Evolutionary conservation across 37 sponge, comb jelly and placozoan species (phyloP).

Genomic region (Ianthella basta): DNA sequence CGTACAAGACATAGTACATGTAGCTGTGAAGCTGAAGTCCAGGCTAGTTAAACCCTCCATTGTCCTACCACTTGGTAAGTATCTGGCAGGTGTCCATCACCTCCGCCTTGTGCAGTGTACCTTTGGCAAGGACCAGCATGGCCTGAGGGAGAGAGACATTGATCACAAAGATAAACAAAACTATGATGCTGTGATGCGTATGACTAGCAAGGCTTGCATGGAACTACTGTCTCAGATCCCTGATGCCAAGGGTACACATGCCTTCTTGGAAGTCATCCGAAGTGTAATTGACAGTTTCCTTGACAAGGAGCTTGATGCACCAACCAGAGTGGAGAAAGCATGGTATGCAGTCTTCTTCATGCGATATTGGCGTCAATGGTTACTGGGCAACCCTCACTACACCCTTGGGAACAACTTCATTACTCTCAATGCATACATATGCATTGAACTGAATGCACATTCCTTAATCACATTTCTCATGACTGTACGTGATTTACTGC

Average conservation of each 20-base stretch:
- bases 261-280: slow-evolving; percentile 13
- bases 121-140: slow-evolving; percentile 53
- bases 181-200: slow-evolving; percentile 33
- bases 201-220: slow-evolving; percentile 6
- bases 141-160: slow-evolving; percentile 39
- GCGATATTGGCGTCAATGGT: slow-evolving; percentile 55
- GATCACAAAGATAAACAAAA: slow-evolving; percentile 61
- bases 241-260: slow-evolving; percentile 48
- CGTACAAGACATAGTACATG: slow-evolving; percentile 59
- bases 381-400: slow-evolving; percentile 34
- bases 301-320: slow-evolving; percentile 35
- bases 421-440: slow-evolving; percentile 54
- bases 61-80: slow-evolving; percentile 48
- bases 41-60: slow-evolving; percentile 51
- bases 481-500: not conserved
- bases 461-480: slow-evolving; percentile 34
- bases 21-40: slow-evolving; percentile 51
- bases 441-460: slow-evolving; percentile 66
- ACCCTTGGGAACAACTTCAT: slow-evolving; percentile 47
- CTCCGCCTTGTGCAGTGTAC: slow-evolving; percentile 18
- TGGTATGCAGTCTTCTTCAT: slow-evolving; percentile 50
- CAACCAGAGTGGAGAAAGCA: slow-evolving; percentile 37
- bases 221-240: slow-evolving; percentile 34
- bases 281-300: slow-evolving; percentile 59
- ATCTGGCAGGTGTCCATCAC: slow-evolving; percentile 51